These are phyloP conservation scores for Melanotaenia duboulayi DNA, from an alignment of 2,113 vertebrate species.

Conservation along the genomic window DNA sequence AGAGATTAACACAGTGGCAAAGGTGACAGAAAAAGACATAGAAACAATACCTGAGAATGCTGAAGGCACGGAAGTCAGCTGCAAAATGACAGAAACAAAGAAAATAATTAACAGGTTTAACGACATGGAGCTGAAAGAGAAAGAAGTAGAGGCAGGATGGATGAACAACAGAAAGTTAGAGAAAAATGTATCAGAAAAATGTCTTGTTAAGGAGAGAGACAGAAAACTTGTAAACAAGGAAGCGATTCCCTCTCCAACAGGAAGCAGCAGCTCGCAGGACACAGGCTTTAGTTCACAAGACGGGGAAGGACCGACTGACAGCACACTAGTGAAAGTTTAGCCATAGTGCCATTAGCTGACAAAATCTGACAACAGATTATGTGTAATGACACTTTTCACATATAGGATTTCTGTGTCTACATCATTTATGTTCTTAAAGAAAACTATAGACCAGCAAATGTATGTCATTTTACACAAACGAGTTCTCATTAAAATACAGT, in stretches of 20 bases:
- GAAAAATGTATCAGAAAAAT: background rate
- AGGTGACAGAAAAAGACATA: constrained; percentile 7
- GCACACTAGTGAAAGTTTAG: constrained; percentile 10
- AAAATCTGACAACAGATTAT: background rate
- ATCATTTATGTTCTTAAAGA: too few species aligned
- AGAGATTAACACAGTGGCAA: background rate
- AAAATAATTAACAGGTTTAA: constrained; percentile 20
- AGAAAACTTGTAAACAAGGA: constrained; percentile 37
- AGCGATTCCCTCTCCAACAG: constrained; percentile 67
- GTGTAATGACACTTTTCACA: background rate
- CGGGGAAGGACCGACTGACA: constrained; percentile 43
- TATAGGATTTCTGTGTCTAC: too few species aligned
- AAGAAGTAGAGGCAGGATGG: constrained; percentile 27
- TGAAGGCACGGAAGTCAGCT: background rate
- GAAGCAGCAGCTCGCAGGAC: constrained; percentile 79
- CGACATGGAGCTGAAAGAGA: constrained; percentile 58
- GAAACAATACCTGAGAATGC: background rate
- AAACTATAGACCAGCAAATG: too few species aligned
- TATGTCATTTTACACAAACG: too few species aligned
- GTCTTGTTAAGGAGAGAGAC: constrained; percentile 9
- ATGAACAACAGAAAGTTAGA: constrained; percentile 38
- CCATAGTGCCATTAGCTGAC: background rate
- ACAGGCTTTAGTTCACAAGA: constrained; percentile 81
- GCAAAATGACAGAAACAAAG: constrained; percentile 28
- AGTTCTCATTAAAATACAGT: too few species aligned